Evolutionary conservation across 2,888 invertebrate genomes (phyloP).

Genomic region (Hemicrepidius hirtus): DNA sequence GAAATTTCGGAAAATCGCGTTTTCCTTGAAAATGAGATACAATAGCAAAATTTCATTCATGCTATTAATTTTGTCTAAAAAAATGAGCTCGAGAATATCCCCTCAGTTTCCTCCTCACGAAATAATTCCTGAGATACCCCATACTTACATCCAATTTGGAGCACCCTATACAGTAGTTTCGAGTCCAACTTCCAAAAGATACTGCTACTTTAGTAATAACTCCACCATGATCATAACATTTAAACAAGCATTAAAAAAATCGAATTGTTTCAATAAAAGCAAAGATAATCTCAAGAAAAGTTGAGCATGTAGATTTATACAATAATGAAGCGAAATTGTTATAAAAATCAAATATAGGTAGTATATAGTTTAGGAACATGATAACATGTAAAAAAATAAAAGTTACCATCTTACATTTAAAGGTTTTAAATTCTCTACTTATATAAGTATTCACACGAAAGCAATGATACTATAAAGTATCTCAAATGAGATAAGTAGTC

Average conservation of each 20-base stretch:
- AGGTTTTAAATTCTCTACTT: constrained; percentile 3
- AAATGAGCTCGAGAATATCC: too few species aligned
- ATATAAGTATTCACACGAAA: constrained; percentile 19
- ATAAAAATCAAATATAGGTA: background rate
- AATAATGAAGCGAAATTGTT: too few species aligned
- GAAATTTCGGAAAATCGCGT: too few species aligned
- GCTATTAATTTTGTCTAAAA: too few species aligned
- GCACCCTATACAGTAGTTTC: background rate
- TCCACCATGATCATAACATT: background rate
- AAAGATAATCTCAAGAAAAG: background rate
- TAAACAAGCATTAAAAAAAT: background rate
- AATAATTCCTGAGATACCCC: too few species aligned
- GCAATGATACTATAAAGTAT: background rate
- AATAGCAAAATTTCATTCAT: too few species aligned
- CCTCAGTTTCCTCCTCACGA: too few species aligned
- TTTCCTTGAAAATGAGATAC: too few species aligned
- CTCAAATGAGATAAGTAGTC: constrained; percentile 17
- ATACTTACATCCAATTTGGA: too few species aligned
- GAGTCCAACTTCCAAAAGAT: too few species aligned
- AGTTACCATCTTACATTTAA: constrained; percentile 29
- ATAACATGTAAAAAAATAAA: constrained; percentile 40
- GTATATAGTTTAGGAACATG: constrained; percentile 36
- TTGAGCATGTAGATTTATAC: background rate
- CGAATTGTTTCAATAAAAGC: too few species aligned
- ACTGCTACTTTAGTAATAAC: background rate